These are phyloP conservation scores for Cryptotis parvus DNA, from an alignment of 2,113 vertebrate species.

Conservation along the genomic window DNA sequence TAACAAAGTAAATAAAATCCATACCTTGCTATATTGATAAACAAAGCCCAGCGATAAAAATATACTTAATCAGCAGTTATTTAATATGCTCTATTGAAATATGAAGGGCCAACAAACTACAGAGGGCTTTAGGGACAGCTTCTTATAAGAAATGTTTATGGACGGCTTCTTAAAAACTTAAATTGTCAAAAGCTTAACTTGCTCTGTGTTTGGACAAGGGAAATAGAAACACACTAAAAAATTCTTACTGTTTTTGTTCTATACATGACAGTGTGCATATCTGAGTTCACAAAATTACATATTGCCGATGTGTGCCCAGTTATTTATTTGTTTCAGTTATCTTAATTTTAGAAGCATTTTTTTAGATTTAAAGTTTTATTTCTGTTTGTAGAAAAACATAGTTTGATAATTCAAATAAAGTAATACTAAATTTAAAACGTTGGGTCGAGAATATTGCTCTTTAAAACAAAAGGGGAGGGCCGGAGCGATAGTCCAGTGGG, in stretches of 20 bases:
- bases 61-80: neutral
- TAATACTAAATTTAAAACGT: constrained; percentile 25
- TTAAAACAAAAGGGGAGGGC: too few species aligned
- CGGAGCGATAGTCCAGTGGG: too few species aligned
- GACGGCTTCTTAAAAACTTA: neutral
- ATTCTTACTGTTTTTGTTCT: neutral
- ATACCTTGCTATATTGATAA: constrained; percentile 9
- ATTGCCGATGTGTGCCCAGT: neutral
- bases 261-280: too few species aligned
- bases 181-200: neutral
- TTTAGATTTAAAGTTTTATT: constrained; percentile 31
- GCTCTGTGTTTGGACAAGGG: neutral
- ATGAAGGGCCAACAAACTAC: neutral
- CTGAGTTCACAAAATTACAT: neutral
- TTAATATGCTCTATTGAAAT: neutral
- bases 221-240: neutral
- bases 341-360: constrained; percentile 21
- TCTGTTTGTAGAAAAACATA: constrained; percentile 22
- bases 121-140: neutral
- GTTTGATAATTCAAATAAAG: neutral
- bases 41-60: constrained; percentile 7
- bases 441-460: neutral
- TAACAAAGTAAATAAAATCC: neutral
- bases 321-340: constrained; percentile 2
- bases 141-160: neutral